Evolutionary conservation across 2,113 vertebrate species (phyloP).

Genomic region (Puma concolor): DNA sequence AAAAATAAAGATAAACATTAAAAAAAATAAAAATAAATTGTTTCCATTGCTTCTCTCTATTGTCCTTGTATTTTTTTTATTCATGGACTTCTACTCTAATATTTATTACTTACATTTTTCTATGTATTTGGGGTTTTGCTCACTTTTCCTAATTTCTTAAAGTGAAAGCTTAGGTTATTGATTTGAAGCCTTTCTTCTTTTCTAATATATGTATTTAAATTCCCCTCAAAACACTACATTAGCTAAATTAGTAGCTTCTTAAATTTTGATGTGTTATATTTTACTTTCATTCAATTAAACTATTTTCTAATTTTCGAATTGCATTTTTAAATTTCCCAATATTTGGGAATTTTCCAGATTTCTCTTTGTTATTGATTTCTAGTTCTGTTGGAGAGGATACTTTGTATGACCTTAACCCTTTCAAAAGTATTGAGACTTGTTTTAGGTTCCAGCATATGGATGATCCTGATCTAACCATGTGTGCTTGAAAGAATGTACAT

Average conservation of each 20-base stretch:
- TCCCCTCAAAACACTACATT: neutral
- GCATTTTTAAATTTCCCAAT: neutral
- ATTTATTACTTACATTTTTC: neutral
- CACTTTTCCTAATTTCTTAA: neutral
- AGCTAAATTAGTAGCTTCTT: neutral
- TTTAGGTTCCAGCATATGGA: neutral
- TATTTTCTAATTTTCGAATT: conserved; percentile 1
- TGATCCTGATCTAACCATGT: neutral
- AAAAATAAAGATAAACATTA: neutral
- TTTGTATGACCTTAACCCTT: neutral
- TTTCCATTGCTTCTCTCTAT: neutral
- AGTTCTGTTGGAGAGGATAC: neutral
- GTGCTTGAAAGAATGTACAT: neutral
- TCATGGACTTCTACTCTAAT: neutral
- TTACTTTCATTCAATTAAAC: conserved; percentile 12
- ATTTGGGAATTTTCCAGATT: neutral
- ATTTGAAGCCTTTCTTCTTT: neutral
- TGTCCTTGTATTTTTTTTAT: neutral
- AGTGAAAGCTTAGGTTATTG: neutral
- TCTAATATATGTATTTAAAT: neutral
- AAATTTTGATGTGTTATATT: neutral
- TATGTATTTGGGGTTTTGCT: neutral
- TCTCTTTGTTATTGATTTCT: neutral
- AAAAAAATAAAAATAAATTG: neutral
- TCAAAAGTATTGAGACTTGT: neutral